These are phyloP conservation scores for Diaprepes abbreviatus DNA, from an alignment of 2,888 invertebrate species.

Conservation along the genomic window DNA sequence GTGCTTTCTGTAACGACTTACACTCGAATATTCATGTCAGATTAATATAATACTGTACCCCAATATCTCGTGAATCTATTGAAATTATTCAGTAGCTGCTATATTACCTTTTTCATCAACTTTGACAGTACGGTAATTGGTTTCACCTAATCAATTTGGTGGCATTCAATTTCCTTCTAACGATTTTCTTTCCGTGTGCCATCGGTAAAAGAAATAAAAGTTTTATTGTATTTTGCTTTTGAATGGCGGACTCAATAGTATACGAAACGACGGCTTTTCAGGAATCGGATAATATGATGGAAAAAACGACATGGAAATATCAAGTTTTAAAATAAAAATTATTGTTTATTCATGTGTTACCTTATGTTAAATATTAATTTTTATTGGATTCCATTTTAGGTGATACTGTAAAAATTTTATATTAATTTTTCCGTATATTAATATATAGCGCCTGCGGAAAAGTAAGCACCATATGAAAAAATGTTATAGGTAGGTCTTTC, in stretches of 20 bases:
- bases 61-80: slow-evolving; percentile 38
- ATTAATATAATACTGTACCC: slow-evolving; percentile 34
- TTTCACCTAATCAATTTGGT: slow-evolving; percentile 47
- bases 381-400: too few relatives aligned
- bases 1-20: slow-evolving; percentile 19
- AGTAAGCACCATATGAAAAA: too few relatives aligned
- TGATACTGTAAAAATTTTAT: too few relatives aligned
- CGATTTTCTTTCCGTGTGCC: slow-evolving; percentile 38
- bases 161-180: slow-evolving; percentile 46
- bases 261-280: slow-evolving; percentile 16
- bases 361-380: too few relatives aligned
- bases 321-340: neutral
- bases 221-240: slow-evolving; percentile 34
- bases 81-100: slow-evolving; percentile 41
- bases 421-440: too few relatives aligned
- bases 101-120: slow-evolving; percentile 46
- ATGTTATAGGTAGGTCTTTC: too few relatives aligned
- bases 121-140: slow-evolving; percentile 48
- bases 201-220: slow-evolving; percentile 24
- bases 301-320: slow-evolving; percentile 13
- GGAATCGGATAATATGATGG: slow-evolving; percentile 9
- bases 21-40: slow-evolving; percentile 22
- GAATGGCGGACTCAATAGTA: slow-evolving; percentile 20
- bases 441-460: too few relatives aligned
- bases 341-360: neutral